Evolutionary conservation across 2,888 invertebrate species (phyloP).

Genomic region (Agrilus biguttatus): DNA sequence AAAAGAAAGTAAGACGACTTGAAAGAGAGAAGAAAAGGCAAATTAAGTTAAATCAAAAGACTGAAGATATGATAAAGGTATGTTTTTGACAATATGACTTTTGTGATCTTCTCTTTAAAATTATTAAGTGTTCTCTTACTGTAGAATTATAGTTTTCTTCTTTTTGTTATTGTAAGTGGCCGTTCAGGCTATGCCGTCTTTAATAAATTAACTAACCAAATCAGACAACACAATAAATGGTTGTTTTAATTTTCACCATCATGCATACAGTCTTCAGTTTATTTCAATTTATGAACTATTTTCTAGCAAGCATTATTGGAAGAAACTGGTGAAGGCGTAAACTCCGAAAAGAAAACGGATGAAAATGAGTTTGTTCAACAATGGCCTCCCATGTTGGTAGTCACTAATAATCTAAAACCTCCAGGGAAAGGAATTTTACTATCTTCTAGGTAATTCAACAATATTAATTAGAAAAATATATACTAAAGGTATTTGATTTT

Average conservation of each 20-base stretch:
- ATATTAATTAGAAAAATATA: not conserved
- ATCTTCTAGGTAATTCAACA: conserved; percentile 22
- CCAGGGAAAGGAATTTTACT: conserved; percentile 42
- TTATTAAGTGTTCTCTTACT: no score
- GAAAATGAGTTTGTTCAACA: conserved; percentile 14
- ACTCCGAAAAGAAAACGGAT: conserved; percentile 9
- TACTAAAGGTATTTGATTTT: not conserved
- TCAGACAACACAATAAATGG: no score
- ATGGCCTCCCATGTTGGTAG: conserved; percentile 23
- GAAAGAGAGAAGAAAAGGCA: conserved; percentile 27
- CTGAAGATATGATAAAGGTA: conserved; percentile 32
- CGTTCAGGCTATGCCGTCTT: no score
- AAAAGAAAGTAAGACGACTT: conserved; percentile 26
- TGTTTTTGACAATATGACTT: not conserved
- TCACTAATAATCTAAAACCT: conserved; percentile 24
- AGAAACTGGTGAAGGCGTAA: conserved; percentile 12
- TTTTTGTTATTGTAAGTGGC: no score
- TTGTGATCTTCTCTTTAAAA: no score
- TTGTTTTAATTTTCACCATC: no score
- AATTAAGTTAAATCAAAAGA: conserved; percentile 24
- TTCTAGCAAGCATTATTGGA: conserved; percentile 12
- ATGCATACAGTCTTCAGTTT: not conserved
- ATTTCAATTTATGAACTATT: conserved; percentile 2
- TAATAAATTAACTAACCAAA: no score
- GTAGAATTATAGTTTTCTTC: no score